phyloP scores from a whole-genome alignment of 2,888 invertebrate genomes.

The Melinaea menophilus region DNA sequence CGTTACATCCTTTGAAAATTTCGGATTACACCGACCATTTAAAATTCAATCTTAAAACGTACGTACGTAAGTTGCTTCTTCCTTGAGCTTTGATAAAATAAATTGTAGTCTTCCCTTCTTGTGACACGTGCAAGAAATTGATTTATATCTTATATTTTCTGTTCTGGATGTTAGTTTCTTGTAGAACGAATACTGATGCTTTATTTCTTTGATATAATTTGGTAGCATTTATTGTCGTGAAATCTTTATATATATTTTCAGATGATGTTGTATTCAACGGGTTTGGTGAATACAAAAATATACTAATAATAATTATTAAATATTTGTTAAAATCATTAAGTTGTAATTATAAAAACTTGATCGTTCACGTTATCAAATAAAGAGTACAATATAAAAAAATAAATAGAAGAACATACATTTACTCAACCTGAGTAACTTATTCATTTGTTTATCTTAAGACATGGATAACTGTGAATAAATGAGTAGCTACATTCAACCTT shows the following conservation, averaged over 20 bases:
- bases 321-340: too few species aligned
- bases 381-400: too few species aligned
- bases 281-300: too few species aligned
- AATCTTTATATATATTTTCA: neutral
- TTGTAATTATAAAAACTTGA: too few species aligned
- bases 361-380: too few species aligned
- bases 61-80: neutral
- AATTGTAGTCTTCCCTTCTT: constrained; percentile 27
- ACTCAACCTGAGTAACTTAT: too few species aligned
- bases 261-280: neutral
- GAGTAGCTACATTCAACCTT: too few species aligned
- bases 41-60: constrained; percentile 19
- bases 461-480: too few species aligned
- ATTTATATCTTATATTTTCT: constrained; percentile 46
- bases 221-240: neutral
- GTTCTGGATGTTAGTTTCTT: constrained; percentile 7
- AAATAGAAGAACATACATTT: too few species aligned
- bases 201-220: neutral
- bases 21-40: constrained; percentile 5
- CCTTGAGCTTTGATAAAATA: constrained; percentile 27
- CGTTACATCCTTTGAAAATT: constrained; percentile 36
- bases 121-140: constrained; percentile 46
- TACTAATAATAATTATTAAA: too few species aligned
- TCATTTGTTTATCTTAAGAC: too few species aligned
- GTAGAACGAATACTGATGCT: constrained; percentile 6